Percentiles rank a stretch among this genome's conserved stretches.
Evolutionary conservation across 2,113 vertebrate genomes (phyloP).

Genomic region (Barnardius zonarius): DNA sequence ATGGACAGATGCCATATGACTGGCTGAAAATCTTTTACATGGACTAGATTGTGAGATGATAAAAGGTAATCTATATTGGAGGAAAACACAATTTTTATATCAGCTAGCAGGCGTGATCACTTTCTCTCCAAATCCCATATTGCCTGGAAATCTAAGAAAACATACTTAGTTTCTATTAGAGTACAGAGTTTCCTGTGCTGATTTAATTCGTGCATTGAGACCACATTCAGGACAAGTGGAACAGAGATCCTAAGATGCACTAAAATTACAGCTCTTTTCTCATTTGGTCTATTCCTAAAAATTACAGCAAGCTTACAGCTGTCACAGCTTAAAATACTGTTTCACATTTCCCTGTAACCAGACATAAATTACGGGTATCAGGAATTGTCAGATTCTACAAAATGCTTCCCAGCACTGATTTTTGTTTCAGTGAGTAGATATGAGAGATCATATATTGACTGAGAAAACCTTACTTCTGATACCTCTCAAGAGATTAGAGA

Average conservation of each 20-base stretch:
- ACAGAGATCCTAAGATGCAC: not conserved
- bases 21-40: not conserved
- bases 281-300: not conserved
- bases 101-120: not conserved
- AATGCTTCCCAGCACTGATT: not conserved
- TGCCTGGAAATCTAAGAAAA: not conserved
- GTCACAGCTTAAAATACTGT: not conserved
- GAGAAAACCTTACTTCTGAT: not conserved
- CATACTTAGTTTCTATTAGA: not conserved
- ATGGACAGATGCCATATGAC: not conserved
- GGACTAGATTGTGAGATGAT: not conserved
- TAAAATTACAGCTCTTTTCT: not conserved
- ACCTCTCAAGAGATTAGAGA: not conserved
- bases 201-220: not conserved
- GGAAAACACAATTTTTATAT: not conserved
- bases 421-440: not conserved
- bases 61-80: not conserved
- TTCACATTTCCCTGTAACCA: not conserved
- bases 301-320: not conserved
- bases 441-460: not conserved
- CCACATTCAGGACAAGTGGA: not conserved
- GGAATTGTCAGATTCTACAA: not conserved
- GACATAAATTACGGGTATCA: not conserved
- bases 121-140: not conserved
- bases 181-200: not conserved